Evolutionary conservation across 2,113 vertebrate genomes (phyloP).

Genomic region (Gnathonemus echidnorhynchus): DNA sequence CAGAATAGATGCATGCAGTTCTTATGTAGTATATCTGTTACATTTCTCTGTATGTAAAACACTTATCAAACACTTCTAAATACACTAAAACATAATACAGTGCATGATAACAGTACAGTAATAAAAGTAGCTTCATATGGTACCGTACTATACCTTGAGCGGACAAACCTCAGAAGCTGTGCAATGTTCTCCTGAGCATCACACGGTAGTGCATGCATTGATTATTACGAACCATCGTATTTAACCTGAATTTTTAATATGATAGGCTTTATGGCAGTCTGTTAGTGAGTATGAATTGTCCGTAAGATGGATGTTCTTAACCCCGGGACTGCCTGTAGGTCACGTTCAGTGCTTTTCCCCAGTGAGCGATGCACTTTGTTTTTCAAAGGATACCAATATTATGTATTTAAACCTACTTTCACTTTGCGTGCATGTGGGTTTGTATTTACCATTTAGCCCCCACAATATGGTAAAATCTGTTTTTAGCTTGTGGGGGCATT

Average conservation of each 20-base stretch:
- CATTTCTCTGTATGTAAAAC: not conserved
- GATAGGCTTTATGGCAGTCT: not conserved
- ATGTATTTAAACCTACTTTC: not conserved
- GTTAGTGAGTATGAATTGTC: not conserved
- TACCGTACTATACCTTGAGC: not conserved
- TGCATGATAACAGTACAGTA: not conserved
- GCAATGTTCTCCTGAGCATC: not conserved
- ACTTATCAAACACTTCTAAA: not conserved
- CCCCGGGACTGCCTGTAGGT: not conserved
- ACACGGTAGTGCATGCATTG: not conserved
- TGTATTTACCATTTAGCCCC: no score
- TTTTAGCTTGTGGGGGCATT: not conserved
- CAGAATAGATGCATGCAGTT: not conserved
- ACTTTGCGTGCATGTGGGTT: no score
- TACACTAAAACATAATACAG: not conserved
- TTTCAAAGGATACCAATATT: not conserved
- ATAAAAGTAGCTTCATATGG: not conserved
- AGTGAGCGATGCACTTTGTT: not conserved
- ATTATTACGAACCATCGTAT: not conserved
- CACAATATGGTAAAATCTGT: no score
- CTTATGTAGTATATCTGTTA: not conserved
- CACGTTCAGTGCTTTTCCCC: not conserved
- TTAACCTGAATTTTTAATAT: not conserved
- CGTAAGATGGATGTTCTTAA: not conserved
- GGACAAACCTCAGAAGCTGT: not conserved